Evolutionary conservation across 1,140 invertebrate genomes (phyloP).

Genomic region (Orius laevigatus): DNA sequence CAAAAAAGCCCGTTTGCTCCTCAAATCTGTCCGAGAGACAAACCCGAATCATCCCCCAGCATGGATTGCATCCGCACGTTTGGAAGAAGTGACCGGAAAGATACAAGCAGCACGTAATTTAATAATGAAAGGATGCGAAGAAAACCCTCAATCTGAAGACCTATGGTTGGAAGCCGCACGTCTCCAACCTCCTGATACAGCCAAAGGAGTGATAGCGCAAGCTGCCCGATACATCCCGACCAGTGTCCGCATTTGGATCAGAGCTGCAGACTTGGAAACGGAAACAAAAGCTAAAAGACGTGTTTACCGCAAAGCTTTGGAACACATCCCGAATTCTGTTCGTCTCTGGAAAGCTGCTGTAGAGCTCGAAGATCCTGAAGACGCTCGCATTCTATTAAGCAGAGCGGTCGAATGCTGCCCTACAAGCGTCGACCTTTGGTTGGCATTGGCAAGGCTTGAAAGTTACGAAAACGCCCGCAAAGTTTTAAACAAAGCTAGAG

Average conservation of each 20-base stretch:
- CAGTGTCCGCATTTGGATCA: slow-evolving; percentile 95
- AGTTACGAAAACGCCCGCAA: slow-evolving; percentile 96
- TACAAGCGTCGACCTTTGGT: slow-evolving; percentile 86
- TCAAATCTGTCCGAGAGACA: slow-evolving; percentile 92
- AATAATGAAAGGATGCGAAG: slow-evolving; percentile 92
- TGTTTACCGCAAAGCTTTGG: slow-evolving; percentile 86
- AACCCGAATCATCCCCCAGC: slow-evolving; percentile 97
- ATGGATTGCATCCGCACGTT: slow-evolving; percentile 96
- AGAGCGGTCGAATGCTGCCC: slow-evolving; percentile 97
- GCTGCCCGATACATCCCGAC: slow-evolving; percentile 63
- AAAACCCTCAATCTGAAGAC: slow-evolving; percentile 94
- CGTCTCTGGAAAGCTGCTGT: slow-evolving; percentile 97
- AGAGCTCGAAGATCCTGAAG: slow-evolving; percentile 93
- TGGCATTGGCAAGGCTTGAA: slow-evolving; percentile 91
- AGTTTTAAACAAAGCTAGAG: slow-evolving; percentile 91
- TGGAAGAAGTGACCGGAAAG: slow-evolving; percentile 99
- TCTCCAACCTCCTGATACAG: slow-evolving; percentile 85
- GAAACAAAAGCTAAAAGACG: slow-evolving; percentile 88
- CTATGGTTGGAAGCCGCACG: slow-evolving; percentile 95
- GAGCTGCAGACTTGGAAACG: slow-evolving; percentile 90
- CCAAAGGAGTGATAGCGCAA: slow-evolving; percentile 75
- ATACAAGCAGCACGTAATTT: slow-evolving; percentile 95
- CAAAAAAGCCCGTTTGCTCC: slow-evolving; percentile 77
- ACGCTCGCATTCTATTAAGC: slow-evolving; percentile 87
- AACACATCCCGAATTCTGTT: slow-evolving; percentile 97